Evolutionary conservation across 2,113 vertebrate species (phyloP), one percentile per base, ranked within the genome.

Genomic region (Chroicocephalus ridibundus): DNA sequence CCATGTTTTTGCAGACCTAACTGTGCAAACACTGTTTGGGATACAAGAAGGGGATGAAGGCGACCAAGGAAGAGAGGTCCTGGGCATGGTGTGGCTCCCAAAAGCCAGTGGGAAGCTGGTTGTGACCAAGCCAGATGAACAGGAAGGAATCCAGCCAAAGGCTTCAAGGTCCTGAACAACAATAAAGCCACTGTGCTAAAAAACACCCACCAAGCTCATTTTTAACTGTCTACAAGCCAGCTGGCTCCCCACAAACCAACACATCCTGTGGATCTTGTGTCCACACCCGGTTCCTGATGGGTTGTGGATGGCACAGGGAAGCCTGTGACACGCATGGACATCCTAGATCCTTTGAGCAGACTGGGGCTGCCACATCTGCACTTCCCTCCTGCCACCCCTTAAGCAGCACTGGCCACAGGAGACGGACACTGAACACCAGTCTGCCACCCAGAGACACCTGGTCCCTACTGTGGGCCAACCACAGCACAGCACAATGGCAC

Each of bases 231-330:
- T 78, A 11, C 18, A 64, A 79, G 86, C 38, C 80, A 93, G 65
- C 65, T 93, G 89, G 62, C 77, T 94, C 74, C 72, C 83, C 81
- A 82, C 69, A 94, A 69, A 91, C 83, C 86, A 94, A 46, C n/a
- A 76, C 29, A 82, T 65, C 77, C 91, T 89, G 85, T 90, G 66
- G 77, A 71, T 58, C 68, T 52, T 83, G 70, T 0, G 1, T 82
- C 36, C 81, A 82, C 62, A 65, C 78, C 80, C 65, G 82, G 80
- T 19, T 90, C 60, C 90, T 70, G 76, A 52, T 25, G 55, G 51
- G 74, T 49, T 46, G n/a, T n/a, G 52, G 32, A 76, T 3, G 60
- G 71, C 60, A 66, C 54, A 65, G 38, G 42, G 55, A 76, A 25
- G n/a, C 18, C 38, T 57, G 27, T 66, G 84, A 93, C 26, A 12